phyloP scores from a whole-genome alignment of 2,797 vertebrate species.

The Propithecus deckenii region DNA sequence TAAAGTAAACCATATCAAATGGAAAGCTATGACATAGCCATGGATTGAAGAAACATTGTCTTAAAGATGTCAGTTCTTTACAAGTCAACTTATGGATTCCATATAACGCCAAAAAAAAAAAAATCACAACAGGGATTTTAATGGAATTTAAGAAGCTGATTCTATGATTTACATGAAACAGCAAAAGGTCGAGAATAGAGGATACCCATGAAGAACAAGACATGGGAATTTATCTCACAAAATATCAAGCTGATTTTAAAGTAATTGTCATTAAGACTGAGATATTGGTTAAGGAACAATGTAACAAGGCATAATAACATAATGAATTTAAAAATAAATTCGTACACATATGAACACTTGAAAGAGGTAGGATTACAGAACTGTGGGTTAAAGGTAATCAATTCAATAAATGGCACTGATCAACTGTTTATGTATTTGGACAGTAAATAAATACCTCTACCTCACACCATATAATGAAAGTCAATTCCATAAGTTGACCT shows the following conservation, averaged over 20 bases:
- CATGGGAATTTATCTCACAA: not conserved
- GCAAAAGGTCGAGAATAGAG: not conserved
- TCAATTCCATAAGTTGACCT: not conserved
- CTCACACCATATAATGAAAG: not conserved
- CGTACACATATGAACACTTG: not conserved
- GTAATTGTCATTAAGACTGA: not conserved
- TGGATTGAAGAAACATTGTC: not conserved
- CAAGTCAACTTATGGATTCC: not conserved
- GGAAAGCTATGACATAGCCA: not conserved
- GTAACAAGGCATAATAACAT: no score
- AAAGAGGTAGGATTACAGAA: not conserved
- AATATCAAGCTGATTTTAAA: not conserved
- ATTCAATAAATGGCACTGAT: not conserved
- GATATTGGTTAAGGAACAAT: not conserved
- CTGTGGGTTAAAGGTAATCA: not conserved
- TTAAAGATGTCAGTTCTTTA: not conserved
- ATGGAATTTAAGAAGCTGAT: not conserved
- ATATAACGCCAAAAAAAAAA: not conserved
- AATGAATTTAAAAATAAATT: not conserved
- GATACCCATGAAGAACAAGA: no score
- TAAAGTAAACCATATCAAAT: not conserved
- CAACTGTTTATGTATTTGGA: not conserved
- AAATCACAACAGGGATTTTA: not conserved
- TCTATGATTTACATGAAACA: not conserved
- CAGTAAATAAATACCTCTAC: not conserved